Evolutionary conservation across 64 coral and sea anemone species (phyloP).

Genomic region (Pocillopora verrucosa): DNA sequence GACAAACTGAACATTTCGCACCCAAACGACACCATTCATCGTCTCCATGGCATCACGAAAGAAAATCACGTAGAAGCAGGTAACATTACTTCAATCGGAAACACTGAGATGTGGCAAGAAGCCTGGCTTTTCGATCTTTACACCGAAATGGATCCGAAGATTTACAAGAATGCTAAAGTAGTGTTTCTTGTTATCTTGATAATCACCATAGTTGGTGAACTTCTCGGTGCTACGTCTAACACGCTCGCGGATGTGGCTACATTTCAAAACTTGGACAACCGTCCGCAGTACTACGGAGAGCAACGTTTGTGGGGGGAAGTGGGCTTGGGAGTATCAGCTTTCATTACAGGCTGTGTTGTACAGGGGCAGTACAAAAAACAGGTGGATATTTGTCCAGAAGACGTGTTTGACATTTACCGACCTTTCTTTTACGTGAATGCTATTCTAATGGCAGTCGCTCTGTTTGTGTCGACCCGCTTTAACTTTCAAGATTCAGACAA

Average conservation of each 20-base stretch:
- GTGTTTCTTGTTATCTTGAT: constrained; percentile 76
- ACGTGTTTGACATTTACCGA: constrained; percentile 84
- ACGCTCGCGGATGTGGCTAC: constrained; percentile 87
- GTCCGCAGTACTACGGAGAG: constrained; percentile 79
- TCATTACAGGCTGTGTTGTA: constrained; percentile 84
- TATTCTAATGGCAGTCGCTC: constrained; percentile 69
- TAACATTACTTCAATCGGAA: constrained; percentile 17
- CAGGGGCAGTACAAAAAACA: constrained; percentile 65
- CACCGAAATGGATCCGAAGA: constrained; percentile 62
- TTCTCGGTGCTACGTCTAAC: constrained; percentile 81
- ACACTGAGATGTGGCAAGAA: constrained; percentile 79
- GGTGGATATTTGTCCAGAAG: constrained; percentile 85
- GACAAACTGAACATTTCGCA: constrained; percentile 65
- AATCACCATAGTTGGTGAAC: constrained; percentile 75
- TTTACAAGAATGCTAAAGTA: constrained; percentile 76
- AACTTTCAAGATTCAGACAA: constrained; percentile 64
- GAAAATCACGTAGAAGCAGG: background rate
- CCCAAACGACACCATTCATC: background rate
- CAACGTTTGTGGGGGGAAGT: constrained; percentile 83
- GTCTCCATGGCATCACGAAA: background rate
- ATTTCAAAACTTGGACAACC: constrained; percentile 84
- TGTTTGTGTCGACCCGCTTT: constrained; percentile 79
- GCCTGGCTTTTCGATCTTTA: constrained; percentile 87
- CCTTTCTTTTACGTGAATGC: constrained; percentile 95
- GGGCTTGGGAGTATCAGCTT: constrained; percentile 81